Evolutionary conservation across 2,797 vertebrate species (phyloP).

Genomic region (Sebastes elongatus): DNA sequence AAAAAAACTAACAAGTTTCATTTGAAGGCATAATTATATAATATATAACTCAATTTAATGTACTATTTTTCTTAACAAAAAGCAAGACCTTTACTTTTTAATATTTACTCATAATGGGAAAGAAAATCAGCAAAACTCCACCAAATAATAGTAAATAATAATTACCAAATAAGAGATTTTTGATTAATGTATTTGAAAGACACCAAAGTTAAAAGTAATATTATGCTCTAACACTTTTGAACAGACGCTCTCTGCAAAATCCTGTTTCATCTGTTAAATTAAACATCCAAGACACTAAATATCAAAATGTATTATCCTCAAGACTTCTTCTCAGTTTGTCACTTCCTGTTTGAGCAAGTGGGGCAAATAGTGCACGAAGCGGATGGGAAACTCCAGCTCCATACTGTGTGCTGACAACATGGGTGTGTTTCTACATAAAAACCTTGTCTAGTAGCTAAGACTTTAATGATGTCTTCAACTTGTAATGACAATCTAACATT

Average conservation of each 20-base stretch:
- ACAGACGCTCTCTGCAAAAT: background rate
- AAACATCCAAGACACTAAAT: background rate
- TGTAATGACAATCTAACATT: conserved; percentile 3
- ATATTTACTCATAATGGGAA: background rate
- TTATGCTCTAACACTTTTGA: background rate
- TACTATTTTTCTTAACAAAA: background rate
- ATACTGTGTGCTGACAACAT: conserved; percentile 5
- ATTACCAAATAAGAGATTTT: background rate
- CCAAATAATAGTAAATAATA: background rate
- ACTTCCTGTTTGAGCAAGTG: conserved; percentile 22
- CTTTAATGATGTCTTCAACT: conserved; percentile 24
- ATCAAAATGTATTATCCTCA: background rate
- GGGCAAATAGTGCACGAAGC: conserved; percentile 20
- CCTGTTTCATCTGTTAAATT: background rate
- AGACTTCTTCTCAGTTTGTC: conserved; percentile 8
- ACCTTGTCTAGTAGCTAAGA: background rate
- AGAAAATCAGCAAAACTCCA: background rate
- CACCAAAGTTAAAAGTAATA: background rate
- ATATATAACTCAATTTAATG: background rate
- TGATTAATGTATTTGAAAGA: background rate
- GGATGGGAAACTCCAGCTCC: background rate
- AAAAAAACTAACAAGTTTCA: background rate
- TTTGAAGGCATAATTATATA: background rate
- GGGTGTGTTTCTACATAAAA: background rate
- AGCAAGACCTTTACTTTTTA: background rate